A percentile compares a stretch with the other conserved stretches of the same genome.
These are phyloP conservation scores for Resseliella maxima DNA, from an alignment of 2,888 invertebrate genomes.

Conservation along the genomic window DNA sequence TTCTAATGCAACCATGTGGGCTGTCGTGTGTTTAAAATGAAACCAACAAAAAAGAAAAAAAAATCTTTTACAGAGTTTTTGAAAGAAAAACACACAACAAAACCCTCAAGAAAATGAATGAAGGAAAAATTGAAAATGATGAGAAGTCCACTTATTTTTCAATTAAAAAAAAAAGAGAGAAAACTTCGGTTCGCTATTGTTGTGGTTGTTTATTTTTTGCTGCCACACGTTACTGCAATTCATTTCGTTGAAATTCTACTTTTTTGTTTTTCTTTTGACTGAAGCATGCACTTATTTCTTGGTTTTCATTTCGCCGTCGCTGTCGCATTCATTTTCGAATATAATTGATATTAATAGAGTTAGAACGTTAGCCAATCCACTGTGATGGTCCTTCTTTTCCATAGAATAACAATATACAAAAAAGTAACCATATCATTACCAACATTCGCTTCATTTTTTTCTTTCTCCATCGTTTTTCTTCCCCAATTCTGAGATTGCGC, in stretches of 20 bases:
- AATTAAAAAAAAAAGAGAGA: conserved; percentile 25
- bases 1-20: not conserved
- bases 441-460: not conserved
- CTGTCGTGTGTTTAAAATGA: not conserved
- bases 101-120: not conserved
- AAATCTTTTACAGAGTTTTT: not conserved
- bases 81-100: conserved; percentile 29
- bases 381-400: not conserved
- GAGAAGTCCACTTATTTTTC: conserved; percentile 46
- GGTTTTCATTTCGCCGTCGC: not conserved
- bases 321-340: conserved; percentile 22
- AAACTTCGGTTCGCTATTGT: not conserved
- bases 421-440: conserved; percentile 47
- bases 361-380: not conserved
- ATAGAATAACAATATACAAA: not conserved
- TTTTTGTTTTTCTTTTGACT: not conserved
- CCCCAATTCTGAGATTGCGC: not conserved
- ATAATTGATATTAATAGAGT: conserved; percentile 48
- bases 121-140: conserved; percentile 13
- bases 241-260: not conserved
- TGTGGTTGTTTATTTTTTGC: not conserved
- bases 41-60: not conserved
- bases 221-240: not conserved
- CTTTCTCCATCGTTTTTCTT: not conserved
- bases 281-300: not conserved